Evolutionary conservation across 2,888 invertebrate genomes (phyloP).

Genomic region (Shargacucullia verbasci): DNA sequence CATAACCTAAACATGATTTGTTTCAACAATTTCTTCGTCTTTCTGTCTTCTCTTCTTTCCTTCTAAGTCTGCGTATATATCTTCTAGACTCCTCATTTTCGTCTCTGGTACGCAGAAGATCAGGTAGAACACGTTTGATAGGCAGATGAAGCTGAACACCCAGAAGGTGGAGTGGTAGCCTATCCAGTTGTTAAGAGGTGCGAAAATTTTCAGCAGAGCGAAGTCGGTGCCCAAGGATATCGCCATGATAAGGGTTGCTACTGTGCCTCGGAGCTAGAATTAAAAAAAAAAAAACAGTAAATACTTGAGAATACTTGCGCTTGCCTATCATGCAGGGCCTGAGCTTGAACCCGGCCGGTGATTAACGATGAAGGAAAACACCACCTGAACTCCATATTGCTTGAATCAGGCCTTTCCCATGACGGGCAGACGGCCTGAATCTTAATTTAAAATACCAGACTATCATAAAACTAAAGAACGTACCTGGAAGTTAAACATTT

Average conservation of each 20-base stretch:
- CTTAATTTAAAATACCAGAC: slow-evolving; percentile 7
- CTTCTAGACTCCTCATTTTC: slow-evolving; percentile 96
- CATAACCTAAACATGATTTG: slow-evolving; percentile 64
- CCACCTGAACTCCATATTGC: too few species aligned
- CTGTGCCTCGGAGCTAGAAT: slow-evolving; percentile 81
- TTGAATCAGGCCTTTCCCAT: too few species aligned
- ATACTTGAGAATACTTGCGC: too few species aligned
- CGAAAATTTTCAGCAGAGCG: slow-evolving; percentile 95
- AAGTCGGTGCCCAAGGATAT: slow-evolving; percentile 95
- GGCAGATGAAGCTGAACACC: slow-evolving; percentile 93
- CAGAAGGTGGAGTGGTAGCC: slow-evolving; percentile 94
- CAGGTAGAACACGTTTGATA: slow-evolving; percentile 94
- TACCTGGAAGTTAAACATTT: slow-evolving; percentile 86
- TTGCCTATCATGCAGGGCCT: too few species aligned
- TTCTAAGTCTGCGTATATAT: slow-evolving; percentile 95
- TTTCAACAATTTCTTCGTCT: slow-evolving; percentile 64
- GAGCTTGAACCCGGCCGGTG: too few species aligned
- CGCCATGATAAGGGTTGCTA: slow-evolving; percentile 82
- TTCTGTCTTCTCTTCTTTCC: slow-evolving; percentile 80
- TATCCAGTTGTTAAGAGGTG: slow-evolving; percentile 90
- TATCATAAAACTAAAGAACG: background rate
- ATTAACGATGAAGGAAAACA: too few species aligned
- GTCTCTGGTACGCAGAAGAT: slow-evolving; percentile 97
- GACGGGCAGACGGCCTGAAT: too few species aligned
- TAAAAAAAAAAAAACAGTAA: too few species aligned